Evolutionary conservation across 1,140 invertebrate genomes (phyloP), one percentile per base, ranked within the genome.

Genomic region (Plutomurus gul): DNA sequence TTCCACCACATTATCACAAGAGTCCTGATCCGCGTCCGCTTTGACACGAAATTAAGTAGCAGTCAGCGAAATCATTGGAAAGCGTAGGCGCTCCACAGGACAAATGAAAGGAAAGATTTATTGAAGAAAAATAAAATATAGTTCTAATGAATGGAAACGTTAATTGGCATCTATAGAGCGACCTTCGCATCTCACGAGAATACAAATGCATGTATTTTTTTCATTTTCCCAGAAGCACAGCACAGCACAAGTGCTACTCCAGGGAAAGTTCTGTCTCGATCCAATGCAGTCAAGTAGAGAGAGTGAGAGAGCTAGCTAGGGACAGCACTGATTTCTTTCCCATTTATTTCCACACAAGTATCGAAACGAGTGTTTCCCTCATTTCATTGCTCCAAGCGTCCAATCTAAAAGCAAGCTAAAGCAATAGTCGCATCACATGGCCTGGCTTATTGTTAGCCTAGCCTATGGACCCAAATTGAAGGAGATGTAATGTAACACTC

Each of bases 311-410:
- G 16, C n/a, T n/a, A n/a, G 30, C 25, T 51, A 22, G 20, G 16
- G 7, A n/a, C 6, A 30, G n/a, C 11, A n/a, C 56, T 65, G 56
- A 65, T 65, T 65, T n/a, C 56, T 65, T 65, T 65, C 56, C 56
- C 56, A 65, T 65, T 65, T 65, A 65, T 65, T 65, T 65, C 20
- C 56, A 65, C 56, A 65, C 56, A 65, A 65, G 56, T 65, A 65
- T 65, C 56, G 56, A 65, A 65, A 65, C 25, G 56, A 65, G 27
- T 65, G 56, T 65, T 65, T 65, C 56, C 56, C 56, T 65, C 56
- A 65, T 65, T 65, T 65, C 56, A 65, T 65, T 27, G 25, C 56
- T 65, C 56, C 56, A 25, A 65, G 56, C 56, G 36, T 65, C 56
- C 56, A 65, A 65, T 65, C 56, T 65, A 65, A 65, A 65, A 65